phyloP scores from a whole-genome alignment of 2,113 vertebrate species.

The Halichoeres trimaculatus region DNA sequence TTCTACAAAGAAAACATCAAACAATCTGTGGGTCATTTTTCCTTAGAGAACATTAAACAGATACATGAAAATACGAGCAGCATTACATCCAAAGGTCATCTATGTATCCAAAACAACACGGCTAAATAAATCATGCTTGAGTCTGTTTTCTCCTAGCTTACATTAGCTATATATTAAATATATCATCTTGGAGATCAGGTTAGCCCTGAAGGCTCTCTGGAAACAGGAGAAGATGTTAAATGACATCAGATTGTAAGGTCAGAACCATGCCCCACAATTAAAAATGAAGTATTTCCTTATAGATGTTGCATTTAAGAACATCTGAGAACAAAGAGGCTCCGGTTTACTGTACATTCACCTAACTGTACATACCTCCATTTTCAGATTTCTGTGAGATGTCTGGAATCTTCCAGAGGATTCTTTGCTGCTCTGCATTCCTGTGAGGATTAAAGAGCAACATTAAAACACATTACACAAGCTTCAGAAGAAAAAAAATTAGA shows the following conservation, averaged over 20 bases:
- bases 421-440: conserved; percentile 96
- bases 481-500: background rate
- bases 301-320: background rate
- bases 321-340: background rate
- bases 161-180: too few species aligned
- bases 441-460: conserved; percentile 32
- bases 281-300: background rate
- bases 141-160: background rate
- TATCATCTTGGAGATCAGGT: background rate
- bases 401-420: conserved; percentile 98
- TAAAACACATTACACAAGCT: background rate
- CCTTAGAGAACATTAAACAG: conserved; percentile 4
- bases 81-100: background rate
- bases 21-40: background rate
- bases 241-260: background rate
- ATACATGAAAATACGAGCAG: background rate
- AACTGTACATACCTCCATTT: conserved; percentile 90
- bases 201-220: background rate
- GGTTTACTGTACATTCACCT: too few species aligned
- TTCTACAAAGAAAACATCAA: background rate
- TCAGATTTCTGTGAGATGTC: conserved; percentile 99
- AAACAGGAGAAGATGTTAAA: conserved; percentile 12
- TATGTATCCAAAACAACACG: background rate
- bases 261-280: background rate
- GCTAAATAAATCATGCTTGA: conserved; percentile 13